Evolutionary conservation across 2,888 invertebrate species (phyloP).

Genomic region (Sclerodermus sp.): DNA sequence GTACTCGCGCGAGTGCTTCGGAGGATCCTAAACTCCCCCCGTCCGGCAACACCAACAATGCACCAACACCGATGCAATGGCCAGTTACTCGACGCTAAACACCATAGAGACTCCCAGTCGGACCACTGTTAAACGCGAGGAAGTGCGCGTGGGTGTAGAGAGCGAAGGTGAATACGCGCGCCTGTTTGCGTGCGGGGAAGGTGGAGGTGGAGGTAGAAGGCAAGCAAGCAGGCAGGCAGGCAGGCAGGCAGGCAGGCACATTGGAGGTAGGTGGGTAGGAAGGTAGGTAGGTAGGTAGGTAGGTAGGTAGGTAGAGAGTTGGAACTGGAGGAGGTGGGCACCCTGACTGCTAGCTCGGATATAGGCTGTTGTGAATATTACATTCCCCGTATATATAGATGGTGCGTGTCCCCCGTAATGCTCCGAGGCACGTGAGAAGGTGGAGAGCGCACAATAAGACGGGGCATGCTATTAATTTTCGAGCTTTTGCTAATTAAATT

Average conservation of each 20-base stretch:
- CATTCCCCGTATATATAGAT: conserved; percentile 50
- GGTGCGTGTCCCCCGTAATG: conserved; percentile 30
- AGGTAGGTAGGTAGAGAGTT: conserved; percentile 11
- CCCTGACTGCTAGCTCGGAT: conserved; percentile 35
- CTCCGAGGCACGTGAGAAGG: conserved; percentile 22
- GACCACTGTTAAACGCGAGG: no score
- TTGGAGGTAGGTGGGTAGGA: not conserved
- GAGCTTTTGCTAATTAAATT: conserved; percentile 55
- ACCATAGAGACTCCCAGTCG: no score
- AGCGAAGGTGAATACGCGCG: no score
- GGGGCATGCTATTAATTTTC: conserved; percentile 54
- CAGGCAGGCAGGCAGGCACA: not conserved
- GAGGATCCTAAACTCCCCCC: no score
- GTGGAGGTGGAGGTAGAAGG: conserved; percentile 1
- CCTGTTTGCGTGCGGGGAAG: no score
- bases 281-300: conserved; percentile 9
- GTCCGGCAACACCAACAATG: no score
- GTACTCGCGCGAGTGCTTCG: no score
- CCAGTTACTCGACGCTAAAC: no score
- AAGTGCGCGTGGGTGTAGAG: no score
- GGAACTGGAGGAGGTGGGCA: conserved; percentile 20
- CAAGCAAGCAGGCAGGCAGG: conserved; percentile 7
- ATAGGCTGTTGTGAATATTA: conserved; percentile 56
- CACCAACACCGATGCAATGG: no score
- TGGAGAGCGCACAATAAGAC: conserved; percentile 43